Evolutionary conservation across 2,113 vertebrate species (phyloP).

Genomic region (Panthera uncia): DNA sequence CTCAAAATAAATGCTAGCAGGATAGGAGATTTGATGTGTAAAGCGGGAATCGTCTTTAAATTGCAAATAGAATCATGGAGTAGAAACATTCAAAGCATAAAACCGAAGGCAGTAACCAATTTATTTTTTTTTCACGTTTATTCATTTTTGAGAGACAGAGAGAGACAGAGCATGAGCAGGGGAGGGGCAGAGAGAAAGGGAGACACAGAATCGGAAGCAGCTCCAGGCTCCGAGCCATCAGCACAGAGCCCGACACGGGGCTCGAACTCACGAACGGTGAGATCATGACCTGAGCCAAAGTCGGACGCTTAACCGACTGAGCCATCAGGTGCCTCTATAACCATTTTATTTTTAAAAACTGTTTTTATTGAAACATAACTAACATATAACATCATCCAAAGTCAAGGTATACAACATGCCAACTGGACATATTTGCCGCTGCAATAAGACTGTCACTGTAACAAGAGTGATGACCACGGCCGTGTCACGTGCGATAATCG

Average conservation of each 20-base stretch:
- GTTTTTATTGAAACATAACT: not conserved
- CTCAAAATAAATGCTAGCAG: not conserved
- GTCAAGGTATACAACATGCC: not conserved
- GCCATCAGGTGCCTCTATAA: too few species aligned
- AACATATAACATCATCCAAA: not conserved
- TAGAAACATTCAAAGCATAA: not conserved
- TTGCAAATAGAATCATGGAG: not conserved
- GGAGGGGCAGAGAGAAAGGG: too few species aligned
- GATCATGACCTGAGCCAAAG: too few species aligned
- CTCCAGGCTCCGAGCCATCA: too few species aligned
- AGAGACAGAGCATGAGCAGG: too few species aligned
- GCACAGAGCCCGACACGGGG: too few species aligned
- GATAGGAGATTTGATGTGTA: not conserved
- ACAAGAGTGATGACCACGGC: not conserved
- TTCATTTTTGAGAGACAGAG: too few species aligned
- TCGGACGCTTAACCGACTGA: too few species aligned
- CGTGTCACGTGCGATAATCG: not conserved
- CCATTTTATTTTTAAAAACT: not conserved
- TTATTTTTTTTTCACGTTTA: too few species aligned
- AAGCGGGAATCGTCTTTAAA: not conserved
- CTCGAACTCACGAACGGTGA: too few species aligned
- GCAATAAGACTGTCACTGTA: fast-evolving
- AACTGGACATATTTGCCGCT: too few species aligned
- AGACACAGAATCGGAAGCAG: too few species aligned
- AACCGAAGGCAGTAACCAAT: not conserved